These are phyloP conservation scores for Selenia dentaria DNA, from an alignment of 2,888 invertebrate species.

Conservation along the genomic window DNA sequence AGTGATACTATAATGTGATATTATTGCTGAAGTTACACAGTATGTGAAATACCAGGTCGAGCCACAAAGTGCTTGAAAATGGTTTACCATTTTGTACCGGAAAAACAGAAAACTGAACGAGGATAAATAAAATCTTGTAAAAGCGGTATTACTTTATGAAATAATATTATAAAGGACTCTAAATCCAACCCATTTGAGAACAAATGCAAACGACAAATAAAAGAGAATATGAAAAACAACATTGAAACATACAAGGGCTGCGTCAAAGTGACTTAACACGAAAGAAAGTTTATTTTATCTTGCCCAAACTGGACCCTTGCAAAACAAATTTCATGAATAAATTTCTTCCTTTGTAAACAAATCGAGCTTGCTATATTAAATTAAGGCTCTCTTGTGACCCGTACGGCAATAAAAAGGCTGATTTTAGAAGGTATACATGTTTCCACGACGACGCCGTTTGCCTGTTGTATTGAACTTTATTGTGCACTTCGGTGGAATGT, in stretches of 20 bases:
- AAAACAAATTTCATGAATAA: conserved; percentile 83
- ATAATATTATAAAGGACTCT: too few species aligned
- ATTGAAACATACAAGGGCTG: conserved; percentile 41
- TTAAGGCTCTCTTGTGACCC: conserved; percentile 67
- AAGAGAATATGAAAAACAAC: conserved; percentile 52
- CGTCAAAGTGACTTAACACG: conserved; percentile 63
- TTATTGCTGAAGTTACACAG: too few species aligned
- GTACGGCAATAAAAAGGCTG: conserved; percentile 63
- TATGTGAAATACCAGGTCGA: too few species aligned
- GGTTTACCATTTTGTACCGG: too few species aligned
- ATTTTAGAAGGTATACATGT: conserved; percentile 46
- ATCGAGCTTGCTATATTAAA: conserved; percentile 79
- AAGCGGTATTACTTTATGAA: too few species aligned
- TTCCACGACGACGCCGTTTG: conserved; percentile 17
- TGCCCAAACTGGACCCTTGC: conserved; percentile 56
- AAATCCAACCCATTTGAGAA: neutral
- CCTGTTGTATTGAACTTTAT: conserved; percentile 26
- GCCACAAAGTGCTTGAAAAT: too few species aligned
- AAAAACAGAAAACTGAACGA: too few species aligned
- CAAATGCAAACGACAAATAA: conserved; percentile 10
- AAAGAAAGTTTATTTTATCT: conserved; percentile 70
- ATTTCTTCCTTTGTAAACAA: conserved; percentile 83
- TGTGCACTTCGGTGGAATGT: conserved; percentile 23
- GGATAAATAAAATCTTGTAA: too few species aligned
- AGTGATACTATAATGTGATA: too few species aligned